Evolutionary conservation across 2,888 invertebrate species (phyloP).

Genomic region (Nomada ruficornis): DNA sequence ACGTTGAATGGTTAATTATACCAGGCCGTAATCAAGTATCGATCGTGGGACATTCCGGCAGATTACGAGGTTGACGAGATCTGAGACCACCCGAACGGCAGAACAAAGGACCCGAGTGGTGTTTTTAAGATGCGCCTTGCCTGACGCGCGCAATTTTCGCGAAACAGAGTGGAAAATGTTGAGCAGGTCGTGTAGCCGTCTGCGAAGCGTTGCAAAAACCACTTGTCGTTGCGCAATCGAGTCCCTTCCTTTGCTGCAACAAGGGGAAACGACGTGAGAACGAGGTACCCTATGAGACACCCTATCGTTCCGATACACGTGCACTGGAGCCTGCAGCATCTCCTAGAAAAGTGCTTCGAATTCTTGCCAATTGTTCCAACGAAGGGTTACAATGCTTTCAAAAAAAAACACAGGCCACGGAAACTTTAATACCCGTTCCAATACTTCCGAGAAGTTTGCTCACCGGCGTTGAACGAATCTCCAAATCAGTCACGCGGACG

Average conservation of each 20-base stretch:
- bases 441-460: no score
- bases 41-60: conserved; percentile 9
- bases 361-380: no score
- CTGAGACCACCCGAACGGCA: background rate
- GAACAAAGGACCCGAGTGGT: conserved; percentile 16
- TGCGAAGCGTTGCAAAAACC: conserved; percentile 66
- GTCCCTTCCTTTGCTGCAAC: conserved; percentile 67
- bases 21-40: conserved; percentile 1
- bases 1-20: conserved; percentile 3
- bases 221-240: conserved; percentile 68
- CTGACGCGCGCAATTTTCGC: conserved; percentile 39
- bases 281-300: conserved; percentile 40
- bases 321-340: no score
- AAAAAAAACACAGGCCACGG: no score
- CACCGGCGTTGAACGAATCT: no score
- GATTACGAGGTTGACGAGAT: background rate
- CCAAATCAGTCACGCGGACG: no score
- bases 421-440: no score
- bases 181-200: conserved; percentile 50
- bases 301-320: background rate
- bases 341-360: no score
- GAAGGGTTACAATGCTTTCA: no score
- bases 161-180: conserved; percentile 64
- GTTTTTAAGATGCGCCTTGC: conserved; percentile 25
- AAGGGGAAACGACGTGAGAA: conserved; percentile 66